A percentile compares a stretch with the other conserved stretches of the same genome.
These are phyloP conservation scores for Coenobita brevimanus DNA, from an alignment of 1,140 invertebrate species.

Conservation along the genomic window DNA sequence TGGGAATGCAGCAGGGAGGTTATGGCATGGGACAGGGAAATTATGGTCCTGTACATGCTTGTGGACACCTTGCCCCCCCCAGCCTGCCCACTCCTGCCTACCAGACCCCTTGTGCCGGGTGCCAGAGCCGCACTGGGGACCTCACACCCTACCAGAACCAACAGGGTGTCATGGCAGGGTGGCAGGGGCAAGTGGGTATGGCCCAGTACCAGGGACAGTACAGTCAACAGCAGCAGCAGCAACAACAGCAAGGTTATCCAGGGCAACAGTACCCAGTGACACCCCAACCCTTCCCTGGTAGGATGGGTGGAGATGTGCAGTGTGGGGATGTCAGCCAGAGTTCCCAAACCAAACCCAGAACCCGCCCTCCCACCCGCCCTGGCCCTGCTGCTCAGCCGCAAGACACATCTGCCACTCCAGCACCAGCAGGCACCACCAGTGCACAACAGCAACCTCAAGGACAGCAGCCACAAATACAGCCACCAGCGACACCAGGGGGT, in stretches of 20 bases:
- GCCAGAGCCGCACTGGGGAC: constrained; percentile 63
- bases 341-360: constrained; percentile 60
- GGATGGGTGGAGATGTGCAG: constrained; percentile 62
- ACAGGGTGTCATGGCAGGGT: constrained; percentile 68
- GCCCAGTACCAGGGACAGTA: constrained; percentile 48
- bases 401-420: background rate
- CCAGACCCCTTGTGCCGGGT: constrained; percentile 64
- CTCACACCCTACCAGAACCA: constrained; percentile 66
- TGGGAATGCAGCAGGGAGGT: constrained; percentile 27
- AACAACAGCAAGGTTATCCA: constrained; percentile 22
- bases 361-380: constrained; percentile 25
- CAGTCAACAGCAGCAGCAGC: constrained; percentile 46
- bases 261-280: constrained; percentile 28
- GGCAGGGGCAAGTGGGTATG: constrained; percentile 49
- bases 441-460: no score
- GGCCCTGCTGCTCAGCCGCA: background rate
- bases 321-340: constrained; percentile 69
- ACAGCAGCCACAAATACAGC: constrained; percentile 2
- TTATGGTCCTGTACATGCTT: constrained; percentile 66
- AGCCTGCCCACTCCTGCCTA: constrained; percentile 59
- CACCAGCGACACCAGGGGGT: constrained; percentile 15
- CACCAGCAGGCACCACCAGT: background rate
- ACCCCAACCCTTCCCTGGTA: constrained; percentile 42
- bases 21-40: constrained; percentile 49
- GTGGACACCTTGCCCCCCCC: constrained; percentile 68